Evolutionary conservation across 92 coral and sea anemone genomes (phyloP).

Genomic region (Desmophyllum pertusum): DNA sequence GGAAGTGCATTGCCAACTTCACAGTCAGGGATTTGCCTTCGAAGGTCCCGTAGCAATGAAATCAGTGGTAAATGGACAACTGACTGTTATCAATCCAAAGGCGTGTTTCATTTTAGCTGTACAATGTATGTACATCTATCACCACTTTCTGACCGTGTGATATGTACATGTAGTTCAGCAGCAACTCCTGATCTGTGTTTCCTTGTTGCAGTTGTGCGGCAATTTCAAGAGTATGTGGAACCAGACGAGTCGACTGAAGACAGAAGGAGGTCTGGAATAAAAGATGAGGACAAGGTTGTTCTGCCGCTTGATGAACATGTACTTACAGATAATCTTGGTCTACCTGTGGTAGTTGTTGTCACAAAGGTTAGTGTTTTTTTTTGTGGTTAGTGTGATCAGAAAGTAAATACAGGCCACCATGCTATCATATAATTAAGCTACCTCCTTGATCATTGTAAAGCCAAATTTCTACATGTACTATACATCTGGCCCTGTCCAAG

Average conservation of each 20-base stretch:
- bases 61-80: too few species aligned
- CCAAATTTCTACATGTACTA: background rate
- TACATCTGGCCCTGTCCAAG: background rate
- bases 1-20: too few species aligned
- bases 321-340: constrained; percentile 90
- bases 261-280: constrained; percentile 74
- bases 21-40: too few species aligned
- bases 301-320: constrained; percentile 96
- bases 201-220: constrained; percentile 73
- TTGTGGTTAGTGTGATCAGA: too few species aligned
- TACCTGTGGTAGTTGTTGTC: constrained; percentile 88
- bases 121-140: too few species aligned
- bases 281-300: constrained; percentile 89
- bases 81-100: too few species aligned
- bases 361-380: constrained; percentile 70
- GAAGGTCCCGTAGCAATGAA: too few species aligned
- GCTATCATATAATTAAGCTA: too few species aligned
- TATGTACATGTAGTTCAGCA: background rate
- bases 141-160: too few species aligned
- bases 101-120: too few species aligned
- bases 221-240: constrained; percentile 94
- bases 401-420: background rate
- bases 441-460: too few species aligned
- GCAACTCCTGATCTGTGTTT: background rate
- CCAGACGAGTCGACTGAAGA: constrained; percentile 91